phyloP scores from a whole-genome alignment of 2,113 vertebrate species.

The Meriones unguiculatus region DNA sequence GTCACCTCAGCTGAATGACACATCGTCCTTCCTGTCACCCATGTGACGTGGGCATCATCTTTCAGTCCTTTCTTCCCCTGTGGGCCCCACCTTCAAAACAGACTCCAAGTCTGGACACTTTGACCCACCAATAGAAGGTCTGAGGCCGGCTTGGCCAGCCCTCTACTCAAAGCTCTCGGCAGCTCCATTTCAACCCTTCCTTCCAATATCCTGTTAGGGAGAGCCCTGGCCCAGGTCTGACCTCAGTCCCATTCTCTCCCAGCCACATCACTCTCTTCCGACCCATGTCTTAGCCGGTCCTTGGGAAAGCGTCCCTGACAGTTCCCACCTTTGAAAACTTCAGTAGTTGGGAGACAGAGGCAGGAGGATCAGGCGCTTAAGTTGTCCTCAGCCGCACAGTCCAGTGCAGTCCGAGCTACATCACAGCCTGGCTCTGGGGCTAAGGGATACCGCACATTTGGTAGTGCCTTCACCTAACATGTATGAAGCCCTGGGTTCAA shows the following conservation, averaged over 20 bases:
- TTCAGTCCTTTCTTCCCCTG: rapidly evolving
- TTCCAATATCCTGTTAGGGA: background rate
- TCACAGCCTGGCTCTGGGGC: background rate
- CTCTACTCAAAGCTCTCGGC: background rate
- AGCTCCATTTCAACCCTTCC: background rate
- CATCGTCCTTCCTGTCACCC: background rate
- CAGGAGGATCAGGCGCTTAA: background rate
- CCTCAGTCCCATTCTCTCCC: too few relatives aligned
- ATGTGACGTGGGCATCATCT: background rate
- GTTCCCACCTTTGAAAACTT: background rate
- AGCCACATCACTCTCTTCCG: background rate
- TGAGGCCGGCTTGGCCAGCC: background rate
- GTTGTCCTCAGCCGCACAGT: background rate
- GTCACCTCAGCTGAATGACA: background rate
- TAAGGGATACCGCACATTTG: background rate
- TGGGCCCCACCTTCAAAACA: background rate
- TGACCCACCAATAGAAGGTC: background rate
- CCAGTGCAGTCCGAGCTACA: background rate
- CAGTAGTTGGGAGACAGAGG: background rate
- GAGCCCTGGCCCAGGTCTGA: background rate
- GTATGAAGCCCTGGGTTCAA: too few relatives aligned
- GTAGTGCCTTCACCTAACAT: background rate
- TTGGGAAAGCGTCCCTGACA: background rate
- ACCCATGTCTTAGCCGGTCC: background rate
- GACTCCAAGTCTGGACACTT: background rate